Conservation (phyloP, 2,797 vertebrate species). For the Ctenopoma kingsleyae region DNA sequence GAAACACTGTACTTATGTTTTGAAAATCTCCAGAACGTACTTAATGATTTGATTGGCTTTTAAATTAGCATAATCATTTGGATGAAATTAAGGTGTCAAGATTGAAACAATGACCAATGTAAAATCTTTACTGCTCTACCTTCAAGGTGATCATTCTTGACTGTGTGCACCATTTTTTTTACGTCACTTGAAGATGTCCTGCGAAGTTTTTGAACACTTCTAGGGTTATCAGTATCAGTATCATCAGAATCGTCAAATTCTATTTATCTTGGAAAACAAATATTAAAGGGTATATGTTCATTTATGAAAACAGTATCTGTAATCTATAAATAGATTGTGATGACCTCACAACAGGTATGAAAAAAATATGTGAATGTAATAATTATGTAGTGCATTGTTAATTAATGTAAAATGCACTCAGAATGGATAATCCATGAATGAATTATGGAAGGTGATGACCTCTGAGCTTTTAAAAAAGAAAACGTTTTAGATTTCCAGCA, state of each 20-base stretch:
- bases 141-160: not conserved
- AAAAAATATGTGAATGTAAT: not conserved
- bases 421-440: slow-evolving; percentile 40
- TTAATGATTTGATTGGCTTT: slow-evolving; percentile 39
- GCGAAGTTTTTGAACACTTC: too few relatives aligned
- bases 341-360: not conserved
- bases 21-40: slow-evolving; percentile 43
- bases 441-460: slow-evolving; percentile 25
- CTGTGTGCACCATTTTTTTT: not conserved
- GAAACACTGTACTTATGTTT: slow-evolving; percentile 50
- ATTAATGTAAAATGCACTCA: not conserved
- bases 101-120: slow-evolving; percentile 19
- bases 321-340: not conserved
- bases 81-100: slow-evolving; percentile 35
- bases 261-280: not conserved
- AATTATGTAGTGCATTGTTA: not conserved
- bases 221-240: too few relatives aligned
- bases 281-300: not conserved
- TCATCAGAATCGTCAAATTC: too few relatives aligned
- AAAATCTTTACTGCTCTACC: slow-evolving; percentile 1
- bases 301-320: not conserved
- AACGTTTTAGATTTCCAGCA: slow-evolving; percentile 86
- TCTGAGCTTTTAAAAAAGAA: slow-evolving; percentile 85
- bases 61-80: slow-evolving; percentile 51
- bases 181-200: too few relatives aligned